These are phyloP conservation scores for Ectemnius cavifrons DNA, from an alignment of 2,888 invertebrate species.

Conservation along the genomic window DNA sequence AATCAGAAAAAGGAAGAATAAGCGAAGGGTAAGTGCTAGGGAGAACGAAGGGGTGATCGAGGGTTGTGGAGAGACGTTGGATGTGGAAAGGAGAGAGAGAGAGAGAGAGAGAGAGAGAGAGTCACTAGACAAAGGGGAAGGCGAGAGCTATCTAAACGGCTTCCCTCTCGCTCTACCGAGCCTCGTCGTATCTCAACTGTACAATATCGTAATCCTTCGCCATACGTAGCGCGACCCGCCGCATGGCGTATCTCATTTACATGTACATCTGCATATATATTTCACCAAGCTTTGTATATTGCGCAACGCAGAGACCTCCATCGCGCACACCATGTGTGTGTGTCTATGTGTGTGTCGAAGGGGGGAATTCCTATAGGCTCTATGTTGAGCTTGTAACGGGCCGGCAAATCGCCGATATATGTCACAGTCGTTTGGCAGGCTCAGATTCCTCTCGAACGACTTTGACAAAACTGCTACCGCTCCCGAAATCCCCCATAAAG, in stretches of 20 bases:
- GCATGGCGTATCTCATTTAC: conserved; percentile 49
- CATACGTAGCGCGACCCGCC: conserved; percentile 63
- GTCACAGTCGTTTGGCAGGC: no score
- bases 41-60: conserved; percentile 1
- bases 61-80: neutral
- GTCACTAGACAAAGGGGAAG: conserved; percentile 39
- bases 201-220: conserved; percentile 68
- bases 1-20: conserved; percentile 27
- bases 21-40: neutral
- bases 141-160: conserved; percentile 41
- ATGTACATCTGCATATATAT: conserved; percentile 11
- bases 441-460: no score
- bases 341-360: no score
- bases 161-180: conserved; percentile 10
- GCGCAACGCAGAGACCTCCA: no score
- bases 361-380: no score
- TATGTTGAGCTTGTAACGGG: no score
- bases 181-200: conserved; percentile 58
- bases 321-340: no score
- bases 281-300: no score
- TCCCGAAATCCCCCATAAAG: no score
- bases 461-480: no score
- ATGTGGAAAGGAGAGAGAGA: neutral
- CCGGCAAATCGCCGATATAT: no score
- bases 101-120: no score